Conservation (phyloP, 2,888 invertebrate genomes). For the Dioctria rufipes region DNA sequence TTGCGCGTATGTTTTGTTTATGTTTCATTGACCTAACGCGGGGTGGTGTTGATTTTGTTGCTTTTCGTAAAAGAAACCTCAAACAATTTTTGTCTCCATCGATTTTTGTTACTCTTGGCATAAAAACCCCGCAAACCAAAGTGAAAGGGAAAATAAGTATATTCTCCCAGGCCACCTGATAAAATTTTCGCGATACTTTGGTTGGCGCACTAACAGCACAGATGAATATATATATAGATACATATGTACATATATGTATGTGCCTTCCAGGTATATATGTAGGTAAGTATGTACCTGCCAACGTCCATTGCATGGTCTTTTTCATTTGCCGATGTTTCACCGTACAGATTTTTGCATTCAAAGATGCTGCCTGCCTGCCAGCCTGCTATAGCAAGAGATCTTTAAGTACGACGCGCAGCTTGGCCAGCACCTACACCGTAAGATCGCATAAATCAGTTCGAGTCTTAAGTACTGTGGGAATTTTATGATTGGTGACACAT, state of each 20-base stretch:
- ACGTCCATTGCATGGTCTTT: constrained; percentile 21
- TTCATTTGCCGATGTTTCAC: constrained; percentile 42
- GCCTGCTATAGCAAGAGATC: neutral
- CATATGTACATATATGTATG: neutral
- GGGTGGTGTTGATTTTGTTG: constrained; percentile 26
- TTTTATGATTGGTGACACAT: constrained; percentile 64
- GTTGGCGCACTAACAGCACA: constrained; percentile 14
- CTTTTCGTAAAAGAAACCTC: constrained; percentile 17
- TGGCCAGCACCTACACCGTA: constrained; percentile 45
- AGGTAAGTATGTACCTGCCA: neutral
- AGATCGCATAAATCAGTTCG: constrained; percentile 51
- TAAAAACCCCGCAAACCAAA: constrained; percentile 33
- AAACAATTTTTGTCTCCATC: constrained; percentile 20
- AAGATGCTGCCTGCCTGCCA: constrained; percentile 43
- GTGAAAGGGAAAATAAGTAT: constrained; percentile 50
- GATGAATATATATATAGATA: neutral
- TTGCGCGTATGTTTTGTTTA: constrained; percentile 55
- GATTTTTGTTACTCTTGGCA: constrained; percentile 17
- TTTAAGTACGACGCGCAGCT: neutral
- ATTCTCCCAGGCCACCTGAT: constrained; percentile 54
- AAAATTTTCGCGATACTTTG: constrained; percentile 44
- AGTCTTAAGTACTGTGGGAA: constrained; percentile 63
- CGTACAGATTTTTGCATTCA: constrained; percentile 46
- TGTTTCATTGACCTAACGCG: constrained; percentile 51
- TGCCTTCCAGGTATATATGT: neutral